These are phyloP conservation scores for Thymelicus acteon DNA, from an alignment of 2,888 invertebrate species.

Conservation along the genomic window DNA sequence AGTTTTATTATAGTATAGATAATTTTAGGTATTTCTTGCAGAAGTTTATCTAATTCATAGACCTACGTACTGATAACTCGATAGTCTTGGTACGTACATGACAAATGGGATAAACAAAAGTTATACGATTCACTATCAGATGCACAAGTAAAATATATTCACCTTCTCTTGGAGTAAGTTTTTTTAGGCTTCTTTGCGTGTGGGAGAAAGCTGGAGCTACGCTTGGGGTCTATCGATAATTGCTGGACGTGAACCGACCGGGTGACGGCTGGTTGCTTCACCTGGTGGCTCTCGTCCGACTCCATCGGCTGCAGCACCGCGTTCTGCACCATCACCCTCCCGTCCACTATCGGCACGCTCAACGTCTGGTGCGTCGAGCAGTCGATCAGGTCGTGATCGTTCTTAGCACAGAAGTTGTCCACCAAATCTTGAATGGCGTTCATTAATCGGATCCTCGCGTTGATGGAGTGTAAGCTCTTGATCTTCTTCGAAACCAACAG, in stretches of 20 bases:
- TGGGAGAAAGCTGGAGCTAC: neutral
- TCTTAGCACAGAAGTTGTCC: neutral
- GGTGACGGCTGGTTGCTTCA: neutral
- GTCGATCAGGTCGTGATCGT: neutral
- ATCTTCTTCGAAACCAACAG: constrained; percentile 5
- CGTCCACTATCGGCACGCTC: neutral
- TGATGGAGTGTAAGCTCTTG: neutral
- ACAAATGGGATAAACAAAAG: no score
- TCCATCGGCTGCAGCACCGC: no score
- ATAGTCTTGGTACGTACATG: no score
- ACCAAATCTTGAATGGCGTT: neutral
- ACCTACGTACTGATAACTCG: no score
- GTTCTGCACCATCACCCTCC: neutral
- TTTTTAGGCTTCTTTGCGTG: neutral
- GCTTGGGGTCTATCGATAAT: neutral
- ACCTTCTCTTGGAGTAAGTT: neutral
- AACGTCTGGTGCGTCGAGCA: neutral
- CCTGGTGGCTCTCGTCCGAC: neutral
- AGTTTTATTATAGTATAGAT: no score
- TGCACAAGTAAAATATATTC: neutral
- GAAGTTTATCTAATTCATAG: no score
- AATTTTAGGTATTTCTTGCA: no score
- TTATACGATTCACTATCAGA: no score
- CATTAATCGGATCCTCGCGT: constrained; percentile 2
- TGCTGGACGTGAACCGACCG: neutral